Evolutionary conservation across 2,797 vertebrate species (phyloP).

Genomic region (Crypturellus tataupa): DNA sequence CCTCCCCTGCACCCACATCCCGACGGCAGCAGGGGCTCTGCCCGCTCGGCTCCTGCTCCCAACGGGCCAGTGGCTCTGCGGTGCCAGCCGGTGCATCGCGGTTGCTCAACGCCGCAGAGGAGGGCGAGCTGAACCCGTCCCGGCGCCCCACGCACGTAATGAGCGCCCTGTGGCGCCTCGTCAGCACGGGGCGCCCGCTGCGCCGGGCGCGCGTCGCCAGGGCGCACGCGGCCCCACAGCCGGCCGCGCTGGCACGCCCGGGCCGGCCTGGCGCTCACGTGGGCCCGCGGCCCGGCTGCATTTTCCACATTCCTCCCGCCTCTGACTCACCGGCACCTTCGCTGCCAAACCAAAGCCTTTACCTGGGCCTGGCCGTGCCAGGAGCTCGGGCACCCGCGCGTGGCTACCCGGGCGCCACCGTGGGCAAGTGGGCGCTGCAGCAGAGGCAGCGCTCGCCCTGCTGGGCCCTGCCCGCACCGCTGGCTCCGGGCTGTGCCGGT

Average conservation of each 20-base stretch:
- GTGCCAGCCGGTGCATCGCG: neutral
- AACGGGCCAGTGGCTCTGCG: accelerated
- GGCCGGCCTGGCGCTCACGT: constrained; percentile 57
- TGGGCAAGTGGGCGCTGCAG: too few species aligned
- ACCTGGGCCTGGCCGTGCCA: neutral
- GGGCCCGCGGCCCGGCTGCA: neutral
- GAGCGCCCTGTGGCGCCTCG: neutral
- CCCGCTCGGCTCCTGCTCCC: accelerated
- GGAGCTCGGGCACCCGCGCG: accelerated
- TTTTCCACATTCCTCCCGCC: constrained; percentile 62
- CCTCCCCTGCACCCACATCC: too few species aligned
- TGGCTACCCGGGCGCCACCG: neutral
- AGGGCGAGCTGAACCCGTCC: constrained; percentile 13
- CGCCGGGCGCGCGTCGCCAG: neutral
- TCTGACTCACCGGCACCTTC: constrained; percentile 29
- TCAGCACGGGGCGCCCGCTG: constrained; percentile 38
- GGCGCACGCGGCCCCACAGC: neutral
- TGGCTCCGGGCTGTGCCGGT: too few species aligned
- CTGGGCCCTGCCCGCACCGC: neutral
- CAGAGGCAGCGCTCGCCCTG: too few species aligned
- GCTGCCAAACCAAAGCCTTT: constrained; percentile 50
- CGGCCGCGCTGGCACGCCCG: neutral
- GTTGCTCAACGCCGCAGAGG: constrained; percentile 7
- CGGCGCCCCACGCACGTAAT: constrained; percentile 1
- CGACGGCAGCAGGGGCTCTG: neutral